phyloP scores from a whole-genome alignment of 2,888 invertebrate genomes.

The Chrysolina haemoptera region DNA sequence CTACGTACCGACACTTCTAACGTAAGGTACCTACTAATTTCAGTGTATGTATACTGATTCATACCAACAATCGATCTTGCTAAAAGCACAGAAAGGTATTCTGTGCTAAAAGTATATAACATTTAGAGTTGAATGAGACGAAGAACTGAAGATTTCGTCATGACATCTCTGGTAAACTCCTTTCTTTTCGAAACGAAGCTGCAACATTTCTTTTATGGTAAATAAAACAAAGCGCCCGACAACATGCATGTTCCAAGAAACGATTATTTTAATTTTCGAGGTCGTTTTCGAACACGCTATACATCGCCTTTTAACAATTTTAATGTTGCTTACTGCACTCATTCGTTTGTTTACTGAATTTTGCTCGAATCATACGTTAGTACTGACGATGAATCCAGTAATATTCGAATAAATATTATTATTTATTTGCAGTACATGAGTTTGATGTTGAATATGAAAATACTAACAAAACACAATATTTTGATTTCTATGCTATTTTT shows the following conservation, averaged over 20 bases:
- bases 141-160: conserved; percentile 14
- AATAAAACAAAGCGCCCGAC: conserved; percentile 50
- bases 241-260: conserved; percentile 60
- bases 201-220: conserved; percentile 12
- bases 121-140: not conserved
- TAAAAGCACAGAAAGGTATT: not conserved
- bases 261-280: conserved; percentile 59
- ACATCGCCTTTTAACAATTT: conserved; percentile 46
- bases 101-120: too few relatives aligned
- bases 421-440: too few relatives aligned
- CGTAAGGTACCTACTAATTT: too few relatives aligned
- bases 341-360: conserved; percentile 2
- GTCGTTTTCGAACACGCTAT: conserved; percentile 58
- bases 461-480: too few relatives aligned
- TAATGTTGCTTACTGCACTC: conserved; percentile 30
- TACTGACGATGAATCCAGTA: too few relatives aligned
- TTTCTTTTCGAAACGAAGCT: conserved; percentile 20
- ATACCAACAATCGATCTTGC: not conserved
- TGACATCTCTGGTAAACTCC: conserved; percentile 10
- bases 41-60: not conserved
- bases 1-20: too few relatives aligned
- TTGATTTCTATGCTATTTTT: too few relatives aligned
- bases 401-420: too few relatives aligned
- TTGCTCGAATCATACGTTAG: not conserved
- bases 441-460: too few relatives aligned